Base-by-base conservation (phyloP, 2,888 invertebrate species). In the Andrena dorsata region DNA sequence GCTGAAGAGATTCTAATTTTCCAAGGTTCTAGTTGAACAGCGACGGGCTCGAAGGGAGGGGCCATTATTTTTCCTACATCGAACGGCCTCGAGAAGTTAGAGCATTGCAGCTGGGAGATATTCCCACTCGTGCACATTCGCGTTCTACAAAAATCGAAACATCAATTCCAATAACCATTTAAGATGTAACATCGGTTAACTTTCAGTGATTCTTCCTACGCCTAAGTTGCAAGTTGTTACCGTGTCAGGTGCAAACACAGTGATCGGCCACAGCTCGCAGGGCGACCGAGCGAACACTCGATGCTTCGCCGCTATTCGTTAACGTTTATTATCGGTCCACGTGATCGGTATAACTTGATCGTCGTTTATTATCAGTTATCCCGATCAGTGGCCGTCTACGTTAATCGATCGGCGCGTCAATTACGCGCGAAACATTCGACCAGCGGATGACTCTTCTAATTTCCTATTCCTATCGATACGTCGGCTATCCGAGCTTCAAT, bases 111-210 rank as follows among this genome's bases (percentile, higher is more conserved):
- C 16, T 23, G 10, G 51, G 8, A 13, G 10, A 4, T 16, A 26
- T 16, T 41, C 56, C 16, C 56, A 26, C 23, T 16, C 65, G 20
- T 47, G 35, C 23, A 26, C 47, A n/a, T n/a, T 32, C 61, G 4
- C 70, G 72, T 79, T 79, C 79, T 80, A 85, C 72, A 66, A 70
- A 65, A 76, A 65, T 68, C 70, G 58, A 61, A 69, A 76, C 70
- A 64, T 87, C 85, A 76, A 76, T 86, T 85, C 87, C 86, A 77
- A 76, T 65, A 71, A 79, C 61, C 87, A 79, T 51, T 41, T 73
- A 64, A 75, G 41, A 56, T 63, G 20, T 75, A 75, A 60, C 63
- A 68, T 61, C 35, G 53, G n/a, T 66, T 66, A 63, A 56, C 20
- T 23, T 63, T 66, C 47, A 60, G 66, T 51, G 70, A 65, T 23